Conservation (phyloP, 2,797 vertebrate species). For the Myotis myotis region DNA sequence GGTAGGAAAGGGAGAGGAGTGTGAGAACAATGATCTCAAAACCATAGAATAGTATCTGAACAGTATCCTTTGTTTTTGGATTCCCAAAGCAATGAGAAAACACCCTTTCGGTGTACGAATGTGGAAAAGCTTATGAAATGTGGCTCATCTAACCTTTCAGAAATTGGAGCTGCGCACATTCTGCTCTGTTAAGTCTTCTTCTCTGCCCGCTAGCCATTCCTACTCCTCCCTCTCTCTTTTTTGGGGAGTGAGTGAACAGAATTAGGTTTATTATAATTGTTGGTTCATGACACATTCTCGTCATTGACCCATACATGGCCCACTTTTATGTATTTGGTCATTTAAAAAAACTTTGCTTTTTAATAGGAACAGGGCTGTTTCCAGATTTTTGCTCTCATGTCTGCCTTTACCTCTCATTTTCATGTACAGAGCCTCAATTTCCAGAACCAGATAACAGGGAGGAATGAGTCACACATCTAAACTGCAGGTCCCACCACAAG, state of each 20-base stretch:
- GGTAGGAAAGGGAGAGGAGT: background rate
- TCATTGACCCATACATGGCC: background rate
- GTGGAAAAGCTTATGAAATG: background rate
- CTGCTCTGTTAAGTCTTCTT: background rate
- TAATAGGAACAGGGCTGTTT: background rate
- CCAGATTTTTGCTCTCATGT: background rate
- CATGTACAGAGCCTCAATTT: background rate
- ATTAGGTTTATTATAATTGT: background rate
- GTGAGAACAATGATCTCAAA: background rate
- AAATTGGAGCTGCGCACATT: background rate
- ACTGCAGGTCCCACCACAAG: background rate
- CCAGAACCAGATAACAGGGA: background rate
- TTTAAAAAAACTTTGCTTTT: background rate
- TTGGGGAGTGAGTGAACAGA: background rate
- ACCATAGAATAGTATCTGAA: background rate
- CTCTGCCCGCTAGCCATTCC: background rate
- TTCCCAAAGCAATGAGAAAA: background rate
- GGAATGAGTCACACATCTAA: background rate
- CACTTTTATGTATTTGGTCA: background rate
- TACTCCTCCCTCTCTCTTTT: background rate
- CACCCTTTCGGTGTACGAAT: background rate
- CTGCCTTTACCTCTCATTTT: background rate
- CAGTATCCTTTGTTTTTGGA: background rate
- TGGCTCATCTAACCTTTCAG: slow-evolving; percentile 4
- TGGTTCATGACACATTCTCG: background rate